Conservation (phyloP, 2,888 invertebrate species). For the Dendrolimus houi region DNA sequence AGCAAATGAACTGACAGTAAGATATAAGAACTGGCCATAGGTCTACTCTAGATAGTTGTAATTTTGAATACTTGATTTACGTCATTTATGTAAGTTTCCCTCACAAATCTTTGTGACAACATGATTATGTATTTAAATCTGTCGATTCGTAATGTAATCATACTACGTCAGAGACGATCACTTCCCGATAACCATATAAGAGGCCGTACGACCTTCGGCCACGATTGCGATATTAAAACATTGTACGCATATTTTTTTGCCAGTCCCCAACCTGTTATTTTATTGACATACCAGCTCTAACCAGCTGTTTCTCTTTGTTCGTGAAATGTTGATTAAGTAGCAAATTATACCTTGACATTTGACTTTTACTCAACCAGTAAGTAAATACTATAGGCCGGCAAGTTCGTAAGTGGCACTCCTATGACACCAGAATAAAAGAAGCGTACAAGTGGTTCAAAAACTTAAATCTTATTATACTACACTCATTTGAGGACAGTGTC, state of each 20-base stretch:
- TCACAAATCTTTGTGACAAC: not conserved
- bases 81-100: not conserved
- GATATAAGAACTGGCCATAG: too few relatives aligned
- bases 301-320: not conserved
- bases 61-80: not conserved
- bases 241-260: slow-evolving; percentile 12
- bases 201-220: slow-evolving; percentile 45
- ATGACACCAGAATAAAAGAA: too few relatives aligned
- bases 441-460: too few relatives aligned
- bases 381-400: too few relatives aligned
- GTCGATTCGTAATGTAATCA: not conserved
- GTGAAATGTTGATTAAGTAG: not conserved
- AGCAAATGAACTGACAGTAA: too few relatives aligned
- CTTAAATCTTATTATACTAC: too few relatives aligned
- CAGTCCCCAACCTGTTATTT: slow-evolving; percentile 15
- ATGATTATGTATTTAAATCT: not conserved
- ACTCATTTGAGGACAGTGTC: too few relatives aligned
- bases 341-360: too few relatives aligned
- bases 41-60: too few relatives aligned
- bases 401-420: too few relatives aligned
- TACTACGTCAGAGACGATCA: slow-evolving; percentile 31
- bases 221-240: slow-evolving; percentile 3
- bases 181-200: slow-evolving; percentile 58
- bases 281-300: not conserved
- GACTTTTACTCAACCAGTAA: too few relatives aligned